Base-by-base conservation (phyloP, 2,888 invertebrate species). In the Drosophila gaucha region DNA sequence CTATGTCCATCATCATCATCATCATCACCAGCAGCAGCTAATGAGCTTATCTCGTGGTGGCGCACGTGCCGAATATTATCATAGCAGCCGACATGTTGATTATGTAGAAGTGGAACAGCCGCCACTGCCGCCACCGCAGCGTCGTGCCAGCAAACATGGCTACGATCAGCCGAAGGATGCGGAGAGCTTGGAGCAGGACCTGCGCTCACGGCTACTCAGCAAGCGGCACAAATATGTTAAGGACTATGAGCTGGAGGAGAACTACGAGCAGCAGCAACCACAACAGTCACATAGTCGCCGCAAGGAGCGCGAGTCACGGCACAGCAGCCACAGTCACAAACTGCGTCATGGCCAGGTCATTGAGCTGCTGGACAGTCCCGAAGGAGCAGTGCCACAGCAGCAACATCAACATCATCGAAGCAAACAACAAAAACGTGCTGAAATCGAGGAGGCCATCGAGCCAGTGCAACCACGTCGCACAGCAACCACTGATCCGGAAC, bases 171-270 rank as follows among this genome's bases (percentile, higher is more conserved):
- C 78, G 4, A 86, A 90, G 43, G 93, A 93, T 20, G 94, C 93
- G 0, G 94, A 94, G 86, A 93, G 94, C 75, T 94, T 95, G 59
- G 92, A 96, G 64, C 95, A 96, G 89, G 96, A 96, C 91, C 92
- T 96, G 87, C 93, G 96, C 77, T 95, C 95, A 79, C 93, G 96
- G 85, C 92, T 95, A 72, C 90, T 95, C 20, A 95, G 94, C 89
- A 95, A 95, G 91, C 92, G 94, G 78, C 95, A 94, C 91, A 94
- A 93, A 86, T 95, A 95, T 83, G 95, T 95, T 62, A 93, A 93
- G 57, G 93, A 93, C 5, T 90, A 67, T 49, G 89, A 74, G 58
- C 66, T 52, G 59, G 84, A 78, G 59, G 89, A 75, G 41, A 73
- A 77, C 12, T 85, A 84, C 18, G 80, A 89, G 28, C 77, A 75